Evolutionary conservation across 1,140 invertebrate genomes (phyloP).

Genomic region (Hylaeus volcanicus): DNA sequence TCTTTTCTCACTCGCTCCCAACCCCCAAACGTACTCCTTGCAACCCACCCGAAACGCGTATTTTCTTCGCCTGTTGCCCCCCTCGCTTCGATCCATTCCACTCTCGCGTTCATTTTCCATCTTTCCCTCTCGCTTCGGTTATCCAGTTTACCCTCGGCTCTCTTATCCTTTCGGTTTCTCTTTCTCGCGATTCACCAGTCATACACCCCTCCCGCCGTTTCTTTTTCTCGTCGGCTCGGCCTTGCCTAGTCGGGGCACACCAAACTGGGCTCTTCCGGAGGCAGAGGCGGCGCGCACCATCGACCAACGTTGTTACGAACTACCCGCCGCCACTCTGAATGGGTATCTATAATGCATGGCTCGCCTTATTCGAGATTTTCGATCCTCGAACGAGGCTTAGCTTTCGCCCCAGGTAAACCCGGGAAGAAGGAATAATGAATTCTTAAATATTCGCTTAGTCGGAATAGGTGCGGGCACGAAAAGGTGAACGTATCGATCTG

Average conservation of each 20-base stretch:
- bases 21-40: neutral
- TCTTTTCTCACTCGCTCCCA: slow-evolving; percentile 37
- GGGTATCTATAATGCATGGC: slow-evolving; percentile 73
- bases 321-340: slow-evolving; percentile 58
- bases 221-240: neutral
- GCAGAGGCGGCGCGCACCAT: slow-evolving; percentile 40
- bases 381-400: slow-evolving; percentile 61
- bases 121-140: slow-evolving; percentile 13
- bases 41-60: neutral
- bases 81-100: neutral
- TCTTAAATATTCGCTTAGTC: slow-evolving; percentile 65
- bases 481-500: slow-evolving; percentile 44
- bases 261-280: slow-evolving; percentile 38
- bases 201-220: neutral
- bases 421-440: slow-evolving; percentile 61
- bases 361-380: slow-evolving; percentile 71
- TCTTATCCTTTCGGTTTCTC: slow-evolving; percentile 23
- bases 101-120: slow-evolving; percentile 22
- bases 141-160: slow-evolving; percentile 10
- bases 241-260: slow-evolving; percentile 3
- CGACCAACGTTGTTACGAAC: slow-evolving; percentile 61
- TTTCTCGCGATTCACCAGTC: slow-evolving; percentile 20
- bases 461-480: slow-evolving; percentile 21
- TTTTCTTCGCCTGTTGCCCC: slow-evolving; percentile 18
- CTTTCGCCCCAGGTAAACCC: slow-evolving; percentile 47